Evolutionary conservation across 2,113 vertebrate genomes (phyloP), one percentile per base, ranked within the genome.

Genomic region (Cyprinodon tularosa): DNA sequence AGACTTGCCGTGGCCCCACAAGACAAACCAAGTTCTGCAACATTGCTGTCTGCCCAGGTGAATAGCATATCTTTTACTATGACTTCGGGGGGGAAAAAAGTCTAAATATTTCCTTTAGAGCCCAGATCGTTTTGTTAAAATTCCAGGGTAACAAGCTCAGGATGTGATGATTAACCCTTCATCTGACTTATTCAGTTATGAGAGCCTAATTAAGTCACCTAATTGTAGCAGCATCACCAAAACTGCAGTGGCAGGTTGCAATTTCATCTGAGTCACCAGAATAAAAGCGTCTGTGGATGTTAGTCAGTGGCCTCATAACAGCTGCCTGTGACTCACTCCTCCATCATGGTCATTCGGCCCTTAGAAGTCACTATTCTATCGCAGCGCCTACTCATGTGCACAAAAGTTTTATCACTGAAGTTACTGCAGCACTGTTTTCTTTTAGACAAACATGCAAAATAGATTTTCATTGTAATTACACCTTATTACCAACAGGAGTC

Each of bases 11-110:
- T 6, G 98, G 98, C 3, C 96, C 96, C 0, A 61, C 95, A 77
- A 98, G 94, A 74, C 98, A 99, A 90, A 99, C 97, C 62, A 99
- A 99, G 89, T 98, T 98, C 92, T 99, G 98, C 93, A 99, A 99
- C 93, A 99, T 99, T 1, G 98, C 98, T 2, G 94, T 99, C 80
- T 99, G 98, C 93, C 98, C 98, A 89, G 97, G 98, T 99, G 92
- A 89, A 93, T 7, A 17, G 50, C 50, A 57, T 57, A 9, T 57
- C 50, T 57, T n/a, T 14, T 6, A 17, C 2, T 57, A 57, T n/a
- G 20, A 20, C 50, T 57, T 57, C 0, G 29, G 1, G 14, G 11
- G 4, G 36, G 5, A 39, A 62, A 65, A 59, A 71, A 10, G 71
- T 50, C 39, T 3, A 69, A 57, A 57, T n/a, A 57, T 57, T n/a